Base-by-base conservation (phyloP, 2,797 vertebrate species). In the Etheostoma nigrum region DNA sequence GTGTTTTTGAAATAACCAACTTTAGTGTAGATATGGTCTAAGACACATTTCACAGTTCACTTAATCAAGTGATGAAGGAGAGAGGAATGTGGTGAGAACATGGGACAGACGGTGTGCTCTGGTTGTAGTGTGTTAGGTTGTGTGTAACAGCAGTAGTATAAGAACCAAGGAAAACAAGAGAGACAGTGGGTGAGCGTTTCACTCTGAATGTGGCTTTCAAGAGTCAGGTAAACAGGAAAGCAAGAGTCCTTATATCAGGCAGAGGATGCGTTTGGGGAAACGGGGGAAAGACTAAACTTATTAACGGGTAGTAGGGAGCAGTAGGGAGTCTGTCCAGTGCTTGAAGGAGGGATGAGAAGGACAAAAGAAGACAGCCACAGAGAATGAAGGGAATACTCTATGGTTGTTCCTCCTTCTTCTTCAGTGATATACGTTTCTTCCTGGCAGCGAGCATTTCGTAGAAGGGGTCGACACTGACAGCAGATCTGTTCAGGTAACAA, bases 381-480 rank as follows among this genome's bases (percentile, higher is more conserved):
- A 16, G 61, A 68, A 42, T 5, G 23, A 45, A 21, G 25, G 66
- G 18, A 63, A 53, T 62, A 13, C 64, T 91, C 89, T 94, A 96
- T 1, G 94, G 94, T 57, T 95, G 95, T 45, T 96, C 97, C 87
- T 97, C 97, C 83, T 97, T 98, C 93, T 98, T 98, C 94, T 98
- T 98, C 89, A 98, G 94, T 0, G 97, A 98, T 93, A 98, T 98
- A 74, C 97, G 95, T 84, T 98, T 98, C 95, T 98, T 98, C 79
- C 97, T 94, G 25, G 97, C 96, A 0, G 97, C 97, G 16, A 98
- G 92, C 97, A 98, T 98, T 93, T 98, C 97, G 4, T 98, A 98
- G 94, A 98, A 98, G 30, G 97, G 97, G 86, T 98, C 97, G 84
- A 98, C 96, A 0, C 97, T 98, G 83, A 98, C 97, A 0, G 97